A percentile compares a stretch with the other conserved stretches of the same genome.
phyloP scores from a whole-genome alignment of 1,140 invertebrate genomes.

The Tachypleus tridentatus region DNA sequence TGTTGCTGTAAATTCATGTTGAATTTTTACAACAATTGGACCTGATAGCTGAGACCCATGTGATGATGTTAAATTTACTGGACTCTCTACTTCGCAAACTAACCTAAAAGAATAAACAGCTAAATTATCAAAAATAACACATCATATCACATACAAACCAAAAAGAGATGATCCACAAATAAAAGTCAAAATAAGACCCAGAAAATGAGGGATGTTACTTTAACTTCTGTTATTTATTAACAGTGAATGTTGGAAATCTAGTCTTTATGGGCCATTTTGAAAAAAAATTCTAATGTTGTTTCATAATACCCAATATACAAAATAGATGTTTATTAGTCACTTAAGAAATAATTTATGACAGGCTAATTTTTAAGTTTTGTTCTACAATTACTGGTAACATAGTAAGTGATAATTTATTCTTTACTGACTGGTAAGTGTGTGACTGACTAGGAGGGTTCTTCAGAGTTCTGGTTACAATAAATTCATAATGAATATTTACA shows the following conservation, averaged over 20 bases:
- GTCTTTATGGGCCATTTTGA: too few relatives aligned
- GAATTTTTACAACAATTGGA: slow-evolving; percentile 59
- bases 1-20: slow-evolving; percentile 66
- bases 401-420: too few relatives aligned
- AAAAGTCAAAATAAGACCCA: neutral
- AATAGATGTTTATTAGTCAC: too few relatives aligned
- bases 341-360: too few relatives aligned
- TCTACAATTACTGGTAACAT: too few relatives aligned
- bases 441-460: too few relatives aligned
- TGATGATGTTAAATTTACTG: slow-evolving; percentile 30
- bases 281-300: too few relatives aligned
- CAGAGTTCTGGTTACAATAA: too few relatives aligned
- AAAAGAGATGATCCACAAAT: neutral
- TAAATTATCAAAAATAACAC: neutral
- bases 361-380: too few relatives aligned
- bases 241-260: neutral
- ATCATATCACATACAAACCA: neutral
- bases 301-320: too few relatives aligned
- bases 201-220: neutral
- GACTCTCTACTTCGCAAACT: slow-evolving; percentile 80
- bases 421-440: too few relatives aligned
- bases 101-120: slow-evolving; percentile 37
- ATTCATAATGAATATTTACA: too few relatives aligned
- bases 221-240: neutral
- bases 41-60: slow-evolving; percentile 14